A percentile compares a stretch with the other conserved stretches of the same genome.
Evolutionary conservation across 2,888 invertebrate species (phyloP).

Genomic region (Cerceris rybyensis): DNA sequence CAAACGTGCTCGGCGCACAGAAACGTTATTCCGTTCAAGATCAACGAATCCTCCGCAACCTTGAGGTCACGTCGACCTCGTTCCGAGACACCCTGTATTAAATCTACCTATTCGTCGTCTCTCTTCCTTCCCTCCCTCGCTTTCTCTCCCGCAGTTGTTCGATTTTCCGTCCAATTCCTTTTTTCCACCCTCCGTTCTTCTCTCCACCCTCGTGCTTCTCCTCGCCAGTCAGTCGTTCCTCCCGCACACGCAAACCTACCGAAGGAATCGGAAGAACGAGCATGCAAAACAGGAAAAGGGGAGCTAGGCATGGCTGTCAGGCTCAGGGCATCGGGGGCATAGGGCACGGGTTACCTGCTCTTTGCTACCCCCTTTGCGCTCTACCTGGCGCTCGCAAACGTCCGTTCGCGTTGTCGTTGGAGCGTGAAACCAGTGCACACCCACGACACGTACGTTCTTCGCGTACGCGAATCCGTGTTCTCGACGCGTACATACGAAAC

Average conservation of each 20-base stretch:
- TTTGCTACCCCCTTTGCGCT: constrained; percentile 50
- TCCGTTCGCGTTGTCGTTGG: constrained; percentile 47
- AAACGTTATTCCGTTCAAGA: too few species aligned
- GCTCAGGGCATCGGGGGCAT: constrained; percentile 58
- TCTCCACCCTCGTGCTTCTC: neutral
- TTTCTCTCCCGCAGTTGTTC: neutral
- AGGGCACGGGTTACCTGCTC: constrained; percentile 59
- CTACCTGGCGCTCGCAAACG: constrained; percentile 58
- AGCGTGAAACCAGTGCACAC: constrained; percentile 43
- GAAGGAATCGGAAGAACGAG: constrained; percentile 33
- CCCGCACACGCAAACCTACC: neutral
- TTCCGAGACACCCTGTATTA: too few species aligned
- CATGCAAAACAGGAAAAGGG: constrained; percentile 24
- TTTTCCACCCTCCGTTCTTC: neutral
- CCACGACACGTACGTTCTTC: constrained; percentile 3
- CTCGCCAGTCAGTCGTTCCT: neutral
- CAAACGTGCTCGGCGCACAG: too few species aligned
- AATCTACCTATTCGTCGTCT: constrained; percentile 16
- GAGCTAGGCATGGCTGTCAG: constrained; percentile 69
- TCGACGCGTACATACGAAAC: too few species aligned
- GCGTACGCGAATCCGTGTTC: constrained; percentile 1
- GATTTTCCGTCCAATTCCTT: neutral
- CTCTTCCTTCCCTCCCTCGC: neutral
- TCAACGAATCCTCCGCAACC: too few species aligned
- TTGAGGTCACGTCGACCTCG: too few species aligned